phyloP scores from a whole-genome alignment of 2,113 vertebrate species.

The Lampris megalopsis region DNA sequence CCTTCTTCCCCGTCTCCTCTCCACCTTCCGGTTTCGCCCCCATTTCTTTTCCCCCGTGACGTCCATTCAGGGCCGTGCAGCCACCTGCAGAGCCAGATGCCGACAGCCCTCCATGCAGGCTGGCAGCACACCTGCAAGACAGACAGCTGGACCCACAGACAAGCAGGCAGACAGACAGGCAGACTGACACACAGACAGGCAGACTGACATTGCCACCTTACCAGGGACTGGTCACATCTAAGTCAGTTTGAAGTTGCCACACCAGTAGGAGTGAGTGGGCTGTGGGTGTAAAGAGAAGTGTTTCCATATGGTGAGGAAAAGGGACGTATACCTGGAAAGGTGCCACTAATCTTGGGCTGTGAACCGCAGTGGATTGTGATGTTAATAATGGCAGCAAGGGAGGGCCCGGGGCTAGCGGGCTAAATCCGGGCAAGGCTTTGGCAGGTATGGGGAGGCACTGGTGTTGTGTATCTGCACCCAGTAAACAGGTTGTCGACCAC shows the following conservation, averaged over 20 bases:
- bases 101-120: too few species aligned
- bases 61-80: slow-evolving; percentile 60
- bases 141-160: slow-evolving; percentile 23
- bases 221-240: slow-evolving; percentile 68
- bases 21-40: too few species aligned
- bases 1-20: too few species aligned
- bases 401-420: slow-evolving; percentile 21
- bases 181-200: slow-evolving; percentile 42
- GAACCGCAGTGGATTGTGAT: slow-evolving; percentile 69
- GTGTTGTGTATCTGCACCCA: slow-evolving; percentile 36
- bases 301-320: slow-evolving; percentile 79
- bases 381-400: slow-evolving; percentile 52
- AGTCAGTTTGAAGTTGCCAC: slow-evolving; percentile 78
- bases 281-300: slow-evolving; percentile 68
- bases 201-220: slow-evolving; percentile 61
- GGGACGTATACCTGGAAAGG: slow-evolving; percentile 76
- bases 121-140: too few species aligned
- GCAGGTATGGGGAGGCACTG: slow-evolving; percentile 7
- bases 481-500: too few species aligned
- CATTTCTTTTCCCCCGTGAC: slow-evolving; percentile 58
- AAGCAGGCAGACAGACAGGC: slow-evolving; percentile 32
- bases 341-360: slow-evolving; percentile 76
- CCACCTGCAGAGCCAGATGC: slow-evolving; percentile 65
- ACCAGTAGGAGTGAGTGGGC: slow-evolving; percentile 60
- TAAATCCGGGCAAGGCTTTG: slow-evolving; percentile 5